Evolutionary conservation across 2,888 invertebrate genomes (phyloP), one percentile per base, ranked within the genome.

Genomic region (Poecilobothrus nobilitatus): DNA sequence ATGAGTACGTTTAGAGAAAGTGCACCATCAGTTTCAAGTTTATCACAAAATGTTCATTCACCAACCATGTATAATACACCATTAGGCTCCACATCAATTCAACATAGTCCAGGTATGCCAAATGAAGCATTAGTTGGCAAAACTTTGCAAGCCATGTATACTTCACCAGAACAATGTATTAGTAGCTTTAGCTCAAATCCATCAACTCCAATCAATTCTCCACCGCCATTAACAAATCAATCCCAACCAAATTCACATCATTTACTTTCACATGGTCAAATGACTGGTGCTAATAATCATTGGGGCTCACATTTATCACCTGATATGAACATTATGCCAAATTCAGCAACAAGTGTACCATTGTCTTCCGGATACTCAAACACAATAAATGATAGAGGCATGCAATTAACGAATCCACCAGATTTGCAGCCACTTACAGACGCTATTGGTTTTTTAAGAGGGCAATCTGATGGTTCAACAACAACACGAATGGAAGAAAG

Each of bases 101-200:
- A 80, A 72, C 80, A 80, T 68, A 81, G 81, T 76, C 81, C 81
- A 73, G 80, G 80, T 71, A 75, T 82, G 73, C 82, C 82, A 74
- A 79, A 76, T 72, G 81, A 81, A 71, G 75, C 75, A 68, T 77
- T 80, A 71, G 76, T 76, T 71, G 87, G 86, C 72, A 86, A 87
- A 74, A 87, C 89, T 37, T 80, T 90, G 18, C 53, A 53, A 75
- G 88, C 89, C 73, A 86, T 87, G 77, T 87, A 86, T 78, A 85
- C 86, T 71, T 83, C 82, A 27, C 84, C 82, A 41, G 86, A 84
- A 76, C 86, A 86, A 77, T 90, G 90, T 83, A 88, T 92, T 76
- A 93, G 93, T 78, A 94, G 93, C 83, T 94, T 91, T 84, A 91
- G 94, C 84, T 94, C 95, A 78, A 95, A 95, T 78, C 95, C 95